A percentile compares a stretch with the other conserved stretches of the same genome.
Conservation (phyloP, 2,888 invertebrate genomes). For the Habroteleia sp. region DNA sequence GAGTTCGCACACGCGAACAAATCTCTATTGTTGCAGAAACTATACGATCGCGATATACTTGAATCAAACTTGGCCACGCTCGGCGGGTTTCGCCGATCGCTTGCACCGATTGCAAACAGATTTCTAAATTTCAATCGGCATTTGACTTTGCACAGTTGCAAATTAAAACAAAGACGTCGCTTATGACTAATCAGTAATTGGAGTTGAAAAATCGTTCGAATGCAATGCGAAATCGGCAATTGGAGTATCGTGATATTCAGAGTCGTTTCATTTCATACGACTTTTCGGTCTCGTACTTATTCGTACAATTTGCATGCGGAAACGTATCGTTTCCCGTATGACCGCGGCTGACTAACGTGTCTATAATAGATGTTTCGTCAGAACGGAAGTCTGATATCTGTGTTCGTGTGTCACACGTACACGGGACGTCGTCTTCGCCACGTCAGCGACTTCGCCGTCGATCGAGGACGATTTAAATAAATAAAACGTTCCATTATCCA, state of each 20-base stretch:
- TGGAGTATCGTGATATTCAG: no score
- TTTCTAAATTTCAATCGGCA: no score
- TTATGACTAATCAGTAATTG: no score
- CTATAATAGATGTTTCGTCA: slow-evolving; percentile 63
- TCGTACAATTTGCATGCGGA: slow-evolving; percentile 66
- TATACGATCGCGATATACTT: slow-evolving; percentile 9
- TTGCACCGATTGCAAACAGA: no score
- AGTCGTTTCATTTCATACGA: slow-evolving; percentile 16
- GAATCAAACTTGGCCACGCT: not conserved
- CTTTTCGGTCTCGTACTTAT: slow-evolving; percentile 40
- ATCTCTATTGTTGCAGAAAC: slow-evolving; percentile 25
- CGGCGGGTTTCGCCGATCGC: no score
- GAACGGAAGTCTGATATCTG: slow-evolving; percentile 54
- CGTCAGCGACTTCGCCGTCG: slow-evolving; percentile 42
- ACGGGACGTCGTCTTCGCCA: slow-evolving; percentile 36
- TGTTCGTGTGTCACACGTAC: slow-evolving; percentile 47
- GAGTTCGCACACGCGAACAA: slow-evolving; percentile 13
- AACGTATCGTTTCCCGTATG: slow-evolving; percentile 65
- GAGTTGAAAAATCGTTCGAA: no score
- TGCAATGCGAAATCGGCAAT: no score
- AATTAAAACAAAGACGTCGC: no score
- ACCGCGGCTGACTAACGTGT: slow-evolving; percentile 57
- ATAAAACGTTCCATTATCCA: slow-evolving; percentile 59
- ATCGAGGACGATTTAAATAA: slow-evolving; percentile 62
- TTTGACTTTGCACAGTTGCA: no score